A percentile compares a stretch with the other conserved stretches of the same genome.
Evolutionary conservation across 2,888 invertebrate species (phyloP).

Genomic region (Eupithecia pulchellata): DNA sequence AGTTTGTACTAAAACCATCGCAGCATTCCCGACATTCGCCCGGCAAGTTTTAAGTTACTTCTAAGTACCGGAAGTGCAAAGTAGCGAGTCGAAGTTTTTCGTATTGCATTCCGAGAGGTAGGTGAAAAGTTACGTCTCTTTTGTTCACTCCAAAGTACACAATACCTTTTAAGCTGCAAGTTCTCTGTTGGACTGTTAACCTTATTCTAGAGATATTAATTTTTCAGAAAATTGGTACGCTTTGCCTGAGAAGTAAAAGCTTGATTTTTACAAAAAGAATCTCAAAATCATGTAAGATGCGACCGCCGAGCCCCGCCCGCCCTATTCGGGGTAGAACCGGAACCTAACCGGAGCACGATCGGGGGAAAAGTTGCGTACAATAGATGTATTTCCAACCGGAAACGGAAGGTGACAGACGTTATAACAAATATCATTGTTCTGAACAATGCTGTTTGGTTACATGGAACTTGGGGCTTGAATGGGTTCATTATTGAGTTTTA

Average conservation of each 20-base stretch:
- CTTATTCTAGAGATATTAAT: neutral
- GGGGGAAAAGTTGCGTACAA: slow-evolving; percentile 46
- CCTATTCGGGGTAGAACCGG: too few relatives aligned
- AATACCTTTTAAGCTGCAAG: slow-evolving; percentile 3
- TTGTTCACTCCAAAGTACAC: neutral
- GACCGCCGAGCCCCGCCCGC: neutral
- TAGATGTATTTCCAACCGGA: slow-evolving; percentile 54
- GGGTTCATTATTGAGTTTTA: neutral
- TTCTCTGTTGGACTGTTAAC: neutral
- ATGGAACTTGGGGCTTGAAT: neutral
- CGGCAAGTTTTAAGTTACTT: neutral
- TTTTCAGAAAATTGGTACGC: neutral
- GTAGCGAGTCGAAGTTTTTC: neutral
- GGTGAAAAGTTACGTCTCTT: neutral
- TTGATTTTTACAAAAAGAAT: neutral
- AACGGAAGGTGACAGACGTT: slow-evolving; percentile 58
- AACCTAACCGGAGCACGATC: neutral
- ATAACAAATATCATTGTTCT: slow-evolving; percentile 54
- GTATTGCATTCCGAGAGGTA: neutral
- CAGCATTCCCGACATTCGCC: neutral
- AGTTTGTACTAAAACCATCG: neutral
- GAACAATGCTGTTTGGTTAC: slow-evolving; percentile 44
- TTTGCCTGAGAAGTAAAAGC: neutral
- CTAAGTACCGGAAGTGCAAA: neutral
- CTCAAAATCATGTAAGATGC: neutral